phyloP scores from a whole-genome alignment of 35 echinoderm and acorn worm species.

The Apostichopus californicus region DNA sequence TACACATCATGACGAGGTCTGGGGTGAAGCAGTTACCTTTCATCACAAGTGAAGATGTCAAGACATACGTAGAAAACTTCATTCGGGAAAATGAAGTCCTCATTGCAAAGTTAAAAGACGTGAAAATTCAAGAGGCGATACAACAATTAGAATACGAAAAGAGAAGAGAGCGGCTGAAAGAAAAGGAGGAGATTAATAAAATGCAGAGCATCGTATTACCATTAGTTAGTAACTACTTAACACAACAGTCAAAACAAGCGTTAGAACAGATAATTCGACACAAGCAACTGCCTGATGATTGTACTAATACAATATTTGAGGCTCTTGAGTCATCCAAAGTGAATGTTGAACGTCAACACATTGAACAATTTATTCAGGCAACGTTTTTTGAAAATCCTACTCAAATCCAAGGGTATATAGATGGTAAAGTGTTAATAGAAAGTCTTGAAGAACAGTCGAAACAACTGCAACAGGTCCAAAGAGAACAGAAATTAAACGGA shows the following conservation, averaged over 20 bases:
- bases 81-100: not conserved
- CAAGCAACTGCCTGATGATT: not conserved
- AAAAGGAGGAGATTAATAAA: not conserved
- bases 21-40: not conserved
- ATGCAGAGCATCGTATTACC: not conserved
- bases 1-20: not conserved
- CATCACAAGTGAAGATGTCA: not conserved
- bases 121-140: conserved; percentile 1
- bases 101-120: not conserved
- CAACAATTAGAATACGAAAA: not conserved
- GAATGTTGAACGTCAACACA: not conserved
- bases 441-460: not conserved
- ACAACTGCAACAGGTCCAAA: not conserved
- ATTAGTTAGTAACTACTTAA: not conserved
- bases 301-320: not conserved
- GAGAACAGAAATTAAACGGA: not conserved
- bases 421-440: not conserved
- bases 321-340: not conserved
- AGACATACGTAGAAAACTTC: not conserved
- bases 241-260: no score
- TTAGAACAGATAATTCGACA: not conserved
- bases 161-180: not conserved
- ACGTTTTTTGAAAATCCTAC: not conserved
- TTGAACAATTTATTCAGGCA: not conserved
- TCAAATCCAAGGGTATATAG: not conserved